phyloP scores from a whole-genome alignment of 2,888 invertebrate species.

The Apotomis betuletana region DNA sequence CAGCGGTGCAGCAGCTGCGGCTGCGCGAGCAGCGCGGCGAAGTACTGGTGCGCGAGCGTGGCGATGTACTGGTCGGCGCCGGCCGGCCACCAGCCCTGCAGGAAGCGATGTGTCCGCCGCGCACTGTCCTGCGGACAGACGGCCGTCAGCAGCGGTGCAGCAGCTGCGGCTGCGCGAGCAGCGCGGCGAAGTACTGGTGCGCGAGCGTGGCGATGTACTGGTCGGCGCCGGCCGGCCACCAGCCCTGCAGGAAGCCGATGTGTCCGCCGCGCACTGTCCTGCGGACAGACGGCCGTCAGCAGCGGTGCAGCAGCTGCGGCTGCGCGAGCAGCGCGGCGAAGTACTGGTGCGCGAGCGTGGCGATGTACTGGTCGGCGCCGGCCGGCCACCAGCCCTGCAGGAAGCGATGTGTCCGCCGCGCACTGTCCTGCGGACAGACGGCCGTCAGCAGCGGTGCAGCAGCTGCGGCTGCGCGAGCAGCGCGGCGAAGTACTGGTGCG shows the following conservation, averaged over 20 bases:
- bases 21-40: constrained; percentile 81
- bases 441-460: constrained; percentile 49
- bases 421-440: background rate
- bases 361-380: constrained; percentile 58
- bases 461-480: constrained; percentile 70
- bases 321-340: constrained; percentile 83
- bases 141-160: constrained; percentile 48
- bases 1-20: constrained; percentile 52
- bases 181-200: constrained; percentile 85
- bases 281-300: constrained; percentile 42
- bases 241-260: constrained; percentile 91
- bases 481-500: constrained; percentile 85
- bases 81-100: constrained; percentile 90
- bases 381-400: constrained; percentile 90
- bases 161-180: constrained; percentile 68
- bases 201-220: constrained; percentile 72
- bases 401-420: constrained; percentile 92
- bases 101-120: constrained; percentile 92
- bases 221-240: constrained; percentile 85
- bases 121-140: no score
- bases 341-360: constrained; percentile 83
- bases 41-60: constrained; percentile 85
- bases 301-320: constrained; percentile 52
- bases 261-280: constrained; percentile 93
- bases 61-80: constrained; percentile 59